Conservation (phyloP, 2,888 invertebrate genomes). For the Caenorhabditis sp. region DNA sequence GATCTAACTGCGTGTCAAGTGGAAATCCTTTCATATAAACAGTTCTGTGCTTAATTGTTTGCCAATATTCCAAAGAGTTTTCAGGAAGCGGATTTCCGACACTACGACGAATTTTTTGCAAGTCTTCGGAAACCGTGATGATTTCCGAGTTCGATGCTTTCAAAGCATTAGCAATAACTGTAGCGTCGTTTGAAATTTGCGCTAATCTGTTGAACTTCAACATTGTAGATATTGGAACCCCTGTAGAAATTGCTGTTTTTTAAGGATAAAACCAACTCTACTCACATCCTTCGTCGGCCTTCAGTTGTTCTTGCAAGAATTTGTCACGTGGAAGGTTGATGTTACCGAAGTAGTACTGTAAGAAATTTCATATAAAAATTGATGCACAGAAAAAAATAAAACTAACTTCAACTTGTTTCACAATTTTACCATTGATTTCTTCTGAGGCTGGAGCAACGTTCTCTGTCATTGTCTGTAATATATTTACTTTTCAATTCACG, state of each 20-base stretch:
- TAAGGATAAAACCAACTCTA: conserved; percentile 8
- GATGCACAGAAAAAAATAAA: too few species aligned
- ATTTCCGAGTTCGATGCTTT: conserved; percentile 74
- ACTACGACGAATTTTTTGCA: conserved; percentile 80
- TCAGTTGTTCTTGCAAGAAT: conserved; percentile 86
- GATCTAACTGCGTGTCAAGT: conserved; percentile 77
- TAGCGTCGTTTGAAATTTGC: conserved; percentile 77
- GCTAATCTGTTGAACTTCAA: conserved; percentile 86
- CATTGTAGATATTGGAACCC: conserved; percentile 86
- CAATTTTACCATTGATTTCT: conserved; percentile 25
- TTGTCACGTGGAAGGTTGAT: conserved; percentile 89
- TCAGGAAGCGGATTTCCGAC: conserved; percentile 83
- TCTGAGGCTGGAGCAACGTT: conserved; percentile 15
- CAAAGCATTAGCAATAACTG: conserved; percentile 80
- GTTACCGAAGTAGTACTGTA: conserved; percentile 86
- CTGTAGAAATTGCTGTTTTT: conserved; percentile 45
- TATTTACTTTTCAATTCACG: too few species aligned
- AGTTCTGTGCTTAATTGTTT: conserved; percentile 81
- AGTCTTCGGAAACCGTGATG: conserved; percentile 75
- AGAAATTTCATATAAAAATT: conserved; percentile 4
- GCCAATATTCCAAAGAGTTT: conserved; percentile 83
- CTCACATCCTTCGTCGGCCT: conserved; percentile 81
- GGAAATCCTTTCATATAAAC: conserved; percentile 80
- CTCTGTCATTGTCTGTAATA: conserved; percentile 6
- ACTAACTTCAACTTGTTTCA: conserved; percentile 24